These are phyloP conservation scores for Melanerpes formicivorus DNA, from an alignment of 2,113 vertebrate species.

Conservation along the genomic window DNA sequence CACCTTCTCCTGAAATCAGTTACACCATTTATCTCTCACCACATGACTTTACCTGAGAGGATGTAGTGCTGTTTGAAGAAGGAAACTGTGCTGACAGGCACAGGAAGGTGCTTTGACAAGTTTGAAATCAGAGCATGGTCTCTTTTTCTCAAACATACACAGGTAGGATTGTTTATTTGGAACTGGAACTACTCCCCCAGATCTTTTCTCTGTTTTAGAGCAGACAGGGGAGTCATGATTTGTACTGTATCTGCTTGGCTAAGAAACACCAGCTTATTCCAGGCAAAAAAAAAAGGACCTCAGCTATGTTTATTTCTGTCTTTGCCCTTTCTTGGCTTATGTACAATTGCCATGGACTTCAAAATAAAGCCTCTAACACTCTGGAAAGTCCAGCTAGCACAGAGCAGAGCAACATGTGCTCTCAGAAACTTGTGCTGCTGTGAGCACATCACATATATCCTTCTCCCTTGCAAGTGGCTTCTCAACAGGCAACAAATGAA, in stretches of 20 bases:
- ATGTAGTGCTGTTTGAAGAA: background rate
- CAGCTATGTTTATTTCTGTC: background rate
- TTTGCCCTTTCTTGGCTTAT: background rate
- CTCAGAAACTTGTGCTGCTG: background rate
- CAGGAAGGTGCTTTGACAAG: background rate
- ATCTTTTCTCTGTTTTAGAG: background rate
- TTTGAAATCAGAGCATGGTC: background rate
- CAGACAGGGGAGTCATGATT: background rate
- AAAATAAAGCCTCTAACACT: background rate
- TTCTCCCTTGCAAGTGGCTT: background rate
- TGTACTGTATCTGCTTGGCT: background rate
- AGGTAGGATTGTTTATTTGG: background rate
- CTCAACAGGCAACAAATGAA: background rate
- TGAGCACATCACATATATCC: background rate
- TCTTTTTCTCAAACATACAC: background rate
- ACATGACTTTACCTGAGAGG: background rate
- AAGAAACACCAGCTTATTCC: background rate
- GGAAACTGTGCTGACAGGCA: background rate
- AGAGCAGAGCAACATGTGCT: background rate
- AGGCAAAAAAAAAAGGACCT: background rate
- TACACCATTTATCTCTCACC: background rate
- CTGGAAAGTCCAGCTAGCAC: background rate
- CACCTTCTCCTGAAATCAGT: conserved; percentile 22
- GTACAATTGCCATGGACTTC: background rate
- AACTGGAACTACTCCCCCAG: background rate